Percentiles rank a stretch among this genome's conserved stretches.
Evolutionary conservation across 1,140 invertebrate species (phyloP).

Genomic region (Meteorus sp.): DNA sequence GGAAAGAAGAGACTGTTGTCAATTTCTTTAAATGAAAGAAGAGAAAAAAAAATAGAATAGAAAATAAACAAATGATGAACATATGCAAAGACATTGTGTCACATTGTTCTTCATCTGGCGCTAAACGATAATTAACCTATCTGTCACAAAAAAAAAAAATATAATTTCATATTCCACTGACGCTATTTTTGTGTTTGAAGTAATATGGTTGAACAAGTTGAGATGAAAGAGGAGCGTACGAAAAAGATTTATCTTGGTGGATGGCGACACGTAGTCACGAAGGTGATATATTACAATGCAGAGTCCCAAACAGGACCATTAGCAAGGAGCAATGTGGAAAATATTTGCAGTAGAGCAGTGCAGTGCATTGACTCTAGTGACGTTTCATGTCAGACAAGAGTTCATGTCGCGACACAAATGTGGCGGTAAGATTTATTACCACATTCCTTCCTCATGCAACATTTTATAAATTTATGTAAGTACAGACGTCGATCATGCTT

Average conservation of each 20-base stretch:
- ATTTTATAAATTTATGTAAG: background rate
- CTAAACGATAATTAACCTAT: too few relatives aligned
- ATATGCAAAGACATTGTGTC: too few relatives aligned
- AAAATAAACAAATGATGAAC: background rate
- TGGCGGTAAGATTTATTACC: constrained; percentile 39
- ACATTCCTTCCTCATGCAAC: constrained; percentile 16
- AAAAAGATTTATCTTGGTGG: constrained; percentile 68
- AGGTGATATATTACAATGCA: constrained; percentile 65
- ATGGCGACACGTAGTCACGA: constrained; percentile 63
- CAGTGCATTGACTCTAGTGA: constrained; percentile 63
- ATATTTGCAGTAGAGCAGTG: constrained; percentile 60
- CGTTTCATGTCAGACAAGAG: constrained; percentile 44
- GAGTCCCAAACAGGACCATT: constrained; percentile 67
- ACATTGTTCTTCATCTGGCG: background rate
- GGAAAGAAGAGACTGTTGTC: constrained; percentile 15
- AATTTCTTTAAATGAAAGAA: constrained; percentile 17
- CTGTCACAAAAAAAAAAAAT: too few relatives aligned
- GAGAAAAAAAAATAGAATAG: background rate
- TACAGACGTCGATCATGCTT: background rate
- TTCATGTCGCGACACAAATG: constrained; percentile 47
- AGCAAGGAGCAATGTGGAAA: constrained; percentile 48
- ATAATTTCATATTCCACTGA: background rate
- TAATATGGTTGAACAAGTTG: constrained; percentile 53
- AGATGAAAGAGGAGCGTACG: constrained; percentile 62
- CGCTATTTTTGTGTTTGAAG: background rate